Percentiles rank a stretch among this genome's conserved stretches.
Evolutionary conservation across 2,888 invertebrate species (phyloP).

Genomic region (Oeneis ivallda): DNA sequence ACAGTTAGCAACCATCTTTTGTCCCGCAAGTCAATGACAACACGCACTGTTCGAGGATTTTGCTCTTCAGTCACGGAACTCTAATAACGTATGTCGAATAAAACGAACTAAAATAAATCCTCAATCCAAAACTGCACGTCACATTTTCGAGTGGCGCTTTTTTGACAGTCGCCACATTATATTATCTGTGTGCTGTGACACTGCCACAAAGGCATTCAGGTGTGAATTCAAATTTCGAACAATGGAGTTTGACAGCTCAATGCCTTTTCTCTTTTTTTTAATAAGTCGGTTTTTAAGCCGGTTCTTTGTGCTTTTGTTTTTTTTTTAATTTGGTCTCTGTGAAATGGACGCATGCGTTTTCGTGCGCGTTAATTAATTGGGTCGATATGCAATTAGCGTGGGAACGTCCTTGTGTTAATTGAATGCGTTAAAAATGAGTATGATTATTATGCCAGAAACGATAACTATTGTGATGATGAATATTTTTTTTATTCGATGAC

Average conservation of each 20-base stretch:
- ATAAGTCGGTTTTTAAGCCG: constrained; percentile 34
- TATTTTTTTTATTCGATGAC: too few relatives aligned
- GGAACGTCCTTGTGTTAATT: constrained; percentile 27
- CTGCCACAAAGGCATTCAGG: constrained; percentile 45
- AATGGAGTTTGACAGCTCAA: constrained; percentile 50
- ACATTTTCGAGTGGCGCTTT: neutral
- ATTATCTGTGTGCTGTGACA: constrained; percentile 39
- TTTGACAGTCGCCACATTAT: constrained; percentile 35
- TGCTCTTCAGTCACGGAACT: neutral
- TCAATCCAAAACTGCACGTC: neutral
- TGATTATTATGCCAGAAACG: neutral
- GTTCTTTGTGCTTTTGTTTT: constrained; percentile 31
- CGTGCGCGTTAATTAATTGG: constrained; percentile 36
- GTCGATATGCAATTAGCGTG: constrained; percentile 39
- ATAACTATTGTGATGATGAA: neutral
- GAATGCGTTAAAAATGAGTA: neutral
- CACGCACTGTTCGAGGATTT: too few relatives aligned
- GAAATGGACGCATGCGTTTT: constrained; percentile 20
- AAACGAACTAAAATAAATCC: constrained; percentile 12
- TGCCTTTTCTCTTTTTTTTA: constrained; percentile 44
- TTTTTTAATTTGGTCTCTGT: constrained; percentile 28
- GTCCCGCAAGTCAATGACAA: too few relatives aligned
- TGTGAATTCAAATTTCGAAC: constrained; percentile 49
- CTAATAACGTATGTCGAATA: neutral
- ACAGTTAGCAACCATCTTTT: too few relatives aligned